A percentile compares a stretch with the other conserved stretches of the same genome.
These are phyloP conservation scores for Euspilapteryx auroguttella DNA, from an alignment of 2,888 invertebrate genomes.

Conservation along the genomic window DNA sequence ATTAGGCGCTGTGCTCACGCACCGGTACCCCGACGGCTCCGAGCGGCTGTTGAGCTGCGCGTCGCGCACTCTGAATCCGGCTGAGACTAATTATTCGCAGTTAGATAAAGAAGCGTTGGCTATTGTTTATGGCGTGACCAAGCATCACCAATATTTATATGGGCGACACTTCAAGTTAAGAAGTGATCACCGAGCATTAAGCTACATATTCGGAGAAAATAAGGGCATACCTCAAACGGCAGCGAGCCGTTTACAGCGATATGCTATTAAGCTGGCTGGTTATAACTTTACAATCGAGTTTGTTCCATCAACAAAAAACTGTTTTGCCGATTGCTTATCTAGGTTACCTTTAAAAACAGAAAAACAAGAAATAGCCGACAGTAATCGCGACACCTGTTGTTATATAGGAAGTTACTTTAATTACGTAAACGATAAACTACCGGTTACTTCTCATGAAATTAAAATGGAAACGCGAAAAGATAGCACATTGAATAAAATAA, in stretches of 20 bases:
- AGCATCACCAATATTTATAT: slow-evolving; percentile 2
- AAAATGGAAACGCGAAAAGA: no score
- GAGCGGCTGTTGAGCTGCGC: no score
- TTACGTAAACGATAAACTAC: no score
- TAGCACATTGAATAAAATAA: background rate
- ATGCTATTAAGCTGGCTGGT: background rate
- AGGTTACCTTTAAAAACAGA: slow-evolving; percentile 1
- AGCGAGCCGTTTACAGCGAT: slow-evolving; percentile 1
- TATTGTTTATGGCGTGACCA: background rate
- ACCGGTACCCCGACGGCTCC: no score
- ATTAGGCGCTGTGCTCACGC: no score
- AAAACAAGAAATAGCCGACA: no score
- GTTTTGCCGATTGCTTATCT: background rate
- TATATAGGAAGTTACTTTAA: no score
- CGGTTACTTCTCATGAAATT: no score
- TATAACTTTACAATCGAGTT: background rate
- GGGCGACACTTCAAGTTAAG: background rate
- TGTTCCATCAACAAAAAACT: background rate
- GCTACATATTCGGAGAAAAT: slow-evolving; percentile 1
- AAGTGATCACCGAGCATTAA: slow-evolving; percentile 1
- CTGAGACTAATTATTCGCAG: no score
- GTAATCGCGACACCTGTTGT: no score
- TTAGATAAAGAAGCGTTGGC: no score
- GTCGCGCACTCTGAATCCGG: no score
- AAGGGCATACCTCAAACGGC: slow-evolving; percentile 2